Conservation (phyloP, 1,140 invertebrate genomes). For the Drosophila grimshawi region DNA sequence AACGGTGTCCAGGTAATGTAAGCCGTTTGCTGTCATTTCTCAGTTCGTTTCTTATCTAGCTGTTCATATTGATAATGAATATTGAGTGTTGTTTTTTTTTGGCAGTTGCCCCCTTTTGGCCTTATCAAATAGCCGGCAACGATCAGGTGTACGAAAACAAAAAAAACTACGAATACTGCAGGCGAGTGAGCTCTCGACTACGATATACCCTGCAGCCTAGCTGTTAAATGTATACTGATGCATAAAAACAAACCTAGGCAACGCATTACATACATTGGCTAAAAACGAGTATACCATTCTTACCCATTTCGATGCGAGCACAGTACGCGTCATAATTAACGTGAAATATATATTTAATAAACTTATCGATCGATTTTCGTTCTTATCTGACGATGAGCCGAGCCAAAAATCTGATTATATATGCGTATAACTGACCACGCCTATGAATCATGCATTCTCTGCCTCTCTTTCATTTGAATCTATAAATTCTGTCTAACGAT, state of each 20-base stretch:
- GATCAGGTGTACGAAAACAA: constrained; percentile 3
- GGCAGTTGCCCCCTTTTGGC: constrained; percentile 32
- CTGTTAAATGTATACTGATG: too few species aligned
- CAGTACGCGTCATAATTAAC: constrained; percentile 48
- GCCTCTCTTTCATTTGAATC: constrained; percentile 33
- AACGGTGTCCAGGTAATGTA: background rate
- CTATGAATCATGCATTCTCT: constrained; percentile 53
- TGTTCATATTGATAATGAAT: constrained; percentile 64
- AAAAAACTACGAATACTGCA: too few species aligned
- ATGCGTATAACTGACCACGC: constrained; percentile 57
- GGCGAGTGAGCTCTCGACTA: too few species aligned
- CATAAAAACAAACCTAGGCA: too few species aligned
- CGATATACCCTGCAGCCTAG: too few species aligned
- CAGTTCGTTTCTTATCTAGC: constrained; percentile 63
- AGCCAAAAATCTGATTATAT: constrained; percentile 3
- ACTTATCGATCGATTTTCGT: constrained; percentile 7
- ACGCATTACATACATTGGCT: too few species aligned
- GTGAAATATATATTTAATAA: constrained; percentile 9
- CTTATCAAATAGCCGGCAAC: constrained; percentile 57
- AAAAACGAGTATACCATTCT: background rate
- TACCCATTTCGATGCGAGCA: background rate
- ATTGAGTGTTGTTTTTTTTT: constrained; percentile 64
- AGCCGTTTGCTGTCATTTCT: constrained; percentile 43
- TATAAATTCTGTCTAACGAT: constrained; percentile 11
- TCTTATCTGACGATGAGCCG: constrained; percentile 50